Evolutionary conservation across 37 sponge, comb jelly and placozoan species (phyloP), one percentile per base, ranked within the genome.

Genomic region (Bolinopsis microptera): DNA sequence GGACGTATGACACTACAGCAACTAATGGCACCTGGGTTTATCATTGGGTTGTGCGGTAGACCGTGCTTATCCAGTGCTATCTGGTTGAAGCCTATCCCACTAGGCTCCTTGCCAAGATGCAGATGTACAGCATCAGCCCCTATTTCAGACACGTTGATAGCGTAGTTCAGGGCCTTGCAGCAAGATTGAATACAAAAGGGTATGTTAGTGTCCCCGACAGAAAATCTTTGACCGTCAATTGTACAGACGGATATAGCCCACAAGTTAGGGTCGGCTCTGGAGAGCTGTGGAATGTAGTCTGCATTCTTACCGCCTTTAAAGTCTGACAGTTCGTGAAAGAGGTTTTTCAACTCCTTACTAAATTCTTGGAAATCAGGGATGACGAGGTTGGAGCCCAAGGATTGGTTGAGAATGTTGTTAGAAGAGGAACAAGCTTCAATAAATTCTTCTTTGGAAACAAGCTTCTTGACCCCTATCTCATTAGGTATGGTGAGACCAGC

Each of bases 221-320:
- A 5, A n/a, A 32, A 96, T 95, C 95, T 94, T 92, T 97, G 97
- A 38, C 97, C 97, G 88, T 94, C 94, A 1, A 96, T 76, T 21
- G 97, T 96, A 93, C 96, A 96, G 23, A 97, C 80, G 33, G 96
- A 93, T 0, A 96, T 94, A 0, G 93, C 97, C 97, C 97, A 97
- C 18, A 94, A 92, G 32, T 94, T 68, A 24, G 96, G 95, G 86
- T 95, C 92, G 30, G 93, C 92, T 22, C 83, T 92, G 31, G 96
- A 93, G 28, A 97, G 76, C 70, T 95, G 94, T 2, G 97, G 95
- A 39, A 97, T 97, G 83, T 97, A 97, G 35, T 72, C 76, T 61
- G 97, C 97, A 80, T 38, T 76, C 95, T 95, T 37, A 48, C 96
- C 96, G 0, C 76, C 94, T 22, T n/a, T 83, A 27, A 86, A 35